Percentiles rank a stretch among this genome's conserved stretches.
Conservation (phyloP, 2,797 vertebrate genomes). For the Pseudochromis fuscus region DNA sequence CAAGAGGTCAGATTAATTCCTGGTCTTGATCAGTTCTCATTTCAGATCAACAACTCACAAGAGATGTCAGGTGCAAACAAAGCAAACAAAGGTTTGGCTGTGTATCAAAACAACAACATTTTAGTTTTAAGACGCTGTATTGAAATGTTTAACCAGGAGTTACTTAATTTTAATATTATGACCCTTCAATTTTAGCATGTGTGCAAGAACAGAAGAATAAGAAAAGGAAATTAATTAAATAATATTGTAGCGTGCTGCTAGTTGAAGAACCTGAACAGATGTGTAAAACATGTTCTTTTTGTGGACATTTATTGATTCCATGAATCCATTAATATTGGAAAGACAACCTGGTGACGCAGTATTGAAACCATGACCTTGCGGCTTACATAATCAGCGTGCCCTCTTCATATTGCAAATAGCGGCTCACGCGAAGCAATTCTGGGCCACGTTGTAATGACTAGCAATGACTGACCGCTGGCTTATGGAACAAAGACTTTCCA, state of each 20-base stretch:
- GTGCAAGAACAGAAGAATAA: neutral
- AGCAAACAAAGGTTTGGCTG: slow-evolving; percentile 39
- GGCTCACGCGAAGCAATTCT: slow-evolving; percentile 38
- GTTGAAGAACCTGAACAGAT: slow-evolving; percentile 24
- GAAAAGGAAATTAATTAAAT: no score
- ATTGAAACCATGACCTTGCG: slow-evolving; percentile 49
- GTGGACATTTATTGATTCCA: slow-evolving; percentile 36
- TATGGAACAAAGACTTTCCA: slow-evolving; percentile 32
- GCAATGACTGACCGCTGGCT: slow-evolving; percentile 23
- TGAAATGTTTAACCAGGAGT: neutral
- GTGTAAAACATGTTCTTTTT: neutral
- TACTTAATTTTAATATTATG: neutral
- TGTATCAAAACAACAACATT: slow-evolving; percentile 12
- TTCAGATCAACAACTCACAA: slow-evolving; percentile 50
- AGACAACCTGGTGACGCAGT: slow-evolving; percentile 33
- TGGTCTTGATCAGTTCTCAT: slow-evolving; percentile 29
- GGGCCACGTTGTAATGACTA: slow-evolving; percentile 19
- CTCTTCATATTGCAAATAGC: slow-evolving; percentile 51
- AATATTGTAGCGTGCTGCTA: neutral
- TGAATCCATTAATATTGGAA: slow-evolving; percentile 14
- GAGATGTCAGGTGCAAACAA: slow-evolving; percentile 35
- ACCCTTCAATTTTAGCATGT: neutral
- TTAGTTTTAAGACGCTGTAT: neutral
- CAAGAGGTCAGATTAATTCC: slow-evolving; percentile 55
- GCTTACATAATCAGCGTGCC: slow-evolving; percentile 53